Conservation (phyloP, 2,797 vertebrate genomes). For the Premnoplex brunnescens region DNA sequence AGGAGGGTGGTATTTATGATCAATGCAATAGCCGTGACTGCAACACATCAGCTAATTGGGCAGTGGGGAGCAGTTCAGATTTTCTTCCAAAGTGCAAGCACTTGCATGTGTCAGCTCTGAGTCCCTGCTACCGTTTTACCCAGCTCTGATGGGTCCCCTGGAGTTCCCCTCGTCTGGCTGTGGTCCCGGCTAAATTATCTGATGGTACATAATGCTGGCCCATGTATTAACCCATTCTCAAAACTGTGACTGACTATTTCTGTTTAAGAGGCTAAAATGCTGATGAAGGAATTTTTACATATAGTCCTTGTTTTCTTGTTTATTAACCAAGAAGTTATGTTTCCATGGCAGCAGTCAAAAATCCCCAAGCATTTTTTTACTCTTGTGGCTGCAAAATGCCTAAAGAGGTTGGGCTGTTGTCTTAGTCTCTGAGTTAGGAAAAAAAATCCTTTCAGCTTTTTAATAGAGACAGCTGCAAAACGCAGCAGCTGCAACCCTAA, state of each 20-base stretch:
- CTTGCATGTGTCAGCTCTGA: constrained; percentile 16
- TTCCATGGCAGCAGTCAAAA: not conserved
- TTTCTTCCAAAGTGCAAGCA: constrained; percentile 1
- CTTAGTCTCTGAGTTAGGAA: not conserved
- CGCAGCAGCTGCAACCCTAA: not conserved
- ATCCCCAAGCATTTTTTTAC: not conserved
- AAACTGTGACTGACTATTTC: not conserved
- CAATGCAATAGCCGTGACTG: not conserved
- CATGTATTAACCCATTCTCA: not conserved
- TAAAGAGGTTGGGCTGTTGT: not conserved
- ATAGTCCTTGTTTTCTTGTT: not conserved
- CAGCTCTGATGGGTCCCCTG: not conserved
- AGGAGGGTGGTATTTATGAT: not conserved
- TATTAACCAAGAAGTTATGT: not conserved
- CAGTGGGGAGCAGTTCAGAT: constrained; percentile 23
- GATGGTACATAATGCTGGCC: not conserved
- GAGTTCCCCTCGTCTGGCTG: not conserved
- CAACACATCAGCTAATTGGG: constrained; percentile 34
- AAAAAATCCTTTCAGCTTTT: not conserved
- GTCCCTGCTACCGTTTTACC: not conserved
- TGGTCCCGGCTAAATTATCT: not conserved
- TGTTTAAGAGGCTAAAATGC: not conserved
- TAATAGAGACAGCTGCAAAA: not conserved
- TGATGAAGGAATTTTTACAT: not conserved
- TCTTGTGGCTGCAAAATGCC: not conserved